Evolutionary conservation across 1,140 invertebrate genomes (phyloP), one percentile per base, ranked within the genome.

Genomic region (Diachasma alloeum): DNA sequence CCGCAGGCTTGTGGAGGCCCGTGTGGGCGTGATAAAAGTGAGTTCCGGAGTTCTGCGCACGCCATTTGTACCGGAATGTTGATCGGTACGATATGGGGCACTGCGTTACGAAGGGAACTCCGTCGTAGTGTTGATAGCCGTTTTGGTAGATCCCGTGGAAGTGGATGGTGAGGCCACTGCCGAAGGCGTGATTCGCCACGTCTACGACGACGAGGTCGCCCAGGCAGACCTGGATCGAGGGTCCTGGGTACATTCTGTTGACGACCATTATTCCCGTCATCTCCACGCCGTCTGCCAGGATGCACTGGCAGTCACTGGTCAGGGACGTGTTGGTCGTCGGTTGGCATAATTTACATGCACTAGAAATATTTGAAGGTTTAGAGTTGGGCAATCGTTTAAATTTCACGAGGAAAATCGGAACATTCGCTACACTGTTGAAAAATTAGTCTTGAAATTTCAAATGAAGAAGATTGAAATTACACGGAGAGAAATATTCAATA

Each of bases 21-120:
- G 94, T 93, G 83, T 98, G 97, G 0, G 96, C 94, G 86, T 98
- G 97, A 93, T 95, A 96, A 17, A 36, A 97, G 87, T 97, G 95
- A 0, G 96, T 97, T 46, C 96, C 96, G 36, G 92, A 90, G 83
- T 95, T 94, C 63, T 91, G 91, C 5, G 90, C 91, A 71, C 90
- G 88, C 91, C 93, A 97, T 87, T 94, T 92, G 83, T 97, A 97
- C 81, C 93, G 93, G 88, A 97, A 97, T 0, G 93, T 94, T 82
- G 95, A 94, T 81, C 94, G 93, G 84, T 96, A 93, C 75, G 92
- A 90, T 81, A 98, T 97, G 8, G 96, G 96, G 88, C 96, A 97
- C 86, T 98, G 97, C 0, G 96, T 97, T 11, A 98, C 92, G 76
- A 94, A 95, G 4, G 96, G 96, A 36, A 97, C 96, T 39, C 97